phyloP scores from a whole-genome alignment of 1,140 invertebrate species.

The Drosophila sulfurigaster region DNA sequence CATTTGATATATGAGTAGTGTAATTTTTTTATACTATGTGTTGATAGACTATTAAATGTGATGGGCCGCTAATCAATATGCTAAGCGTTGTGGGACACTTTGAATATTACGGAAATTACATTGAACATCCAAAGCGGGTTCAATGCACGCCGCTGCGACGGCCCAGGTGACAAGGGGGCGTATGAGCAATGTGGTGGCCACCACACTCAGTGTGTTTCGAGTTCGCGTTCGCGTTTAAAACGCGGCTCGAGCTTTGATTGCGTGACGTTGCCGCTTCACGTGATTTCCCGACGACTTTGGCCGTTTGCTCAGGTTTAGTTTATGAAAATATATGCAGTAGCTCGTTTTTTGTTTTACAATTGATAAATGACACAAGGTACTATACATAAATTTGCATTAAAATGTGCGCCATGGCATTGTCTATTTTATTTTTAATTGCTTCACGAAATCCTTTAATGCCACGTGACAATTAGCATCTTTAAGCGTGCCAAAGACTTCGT shows the following conservation, averaged over 20 bases:
- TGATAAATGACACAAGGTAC: conserved; percentile 47
- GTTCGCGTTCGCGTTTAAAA: neutral
- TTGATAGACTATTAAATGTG: conserved; percentile 33
- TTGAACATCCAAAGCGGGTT: conserved; percentile 62
- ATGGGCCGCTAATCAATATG: conserved; percentile 47
- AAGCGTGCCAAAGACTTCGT: conserved; percentile 14
- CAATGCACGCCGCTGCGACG: conserved; percentile 61
- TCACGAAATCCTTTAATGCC: conserved; percentile 2
- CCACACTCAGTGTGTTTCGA: conserved; percentile 13
- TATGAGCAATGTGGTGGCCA: conserved; percentile 58
- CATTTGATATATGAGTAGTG: conserved; percentile 13
- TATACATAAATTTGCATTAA: conserved; percentile 38
- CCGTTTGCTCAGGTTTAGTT: conserved; percentile 22
- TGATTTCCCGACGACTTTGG: conserved; percentile 33
- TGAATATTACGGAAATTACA: conserved; percentile 49
- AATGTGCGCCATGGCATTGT: conserved; percentile 5
- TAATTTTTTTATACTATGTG: conserved; percentile 12
- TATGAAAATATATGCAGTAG: conserved; percentile 8
- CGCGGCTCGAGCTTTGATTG: neutral
- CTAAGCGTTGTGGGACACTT: conserved; percentile 25
- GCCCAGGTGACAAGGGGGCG: conserved; percentile 53
- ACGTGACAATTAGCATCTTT: conserved; percentile 2
- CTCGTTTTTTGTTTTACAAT: conserved; percentile 30
- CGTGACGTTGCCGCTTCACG: conserved; percentile 50
- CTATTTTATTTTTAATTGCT: conserved; percentile 17